phyloP scores from a whole-genome alignment of 1,140 invertebrate genomes.

The Ips typographus region DNA sequence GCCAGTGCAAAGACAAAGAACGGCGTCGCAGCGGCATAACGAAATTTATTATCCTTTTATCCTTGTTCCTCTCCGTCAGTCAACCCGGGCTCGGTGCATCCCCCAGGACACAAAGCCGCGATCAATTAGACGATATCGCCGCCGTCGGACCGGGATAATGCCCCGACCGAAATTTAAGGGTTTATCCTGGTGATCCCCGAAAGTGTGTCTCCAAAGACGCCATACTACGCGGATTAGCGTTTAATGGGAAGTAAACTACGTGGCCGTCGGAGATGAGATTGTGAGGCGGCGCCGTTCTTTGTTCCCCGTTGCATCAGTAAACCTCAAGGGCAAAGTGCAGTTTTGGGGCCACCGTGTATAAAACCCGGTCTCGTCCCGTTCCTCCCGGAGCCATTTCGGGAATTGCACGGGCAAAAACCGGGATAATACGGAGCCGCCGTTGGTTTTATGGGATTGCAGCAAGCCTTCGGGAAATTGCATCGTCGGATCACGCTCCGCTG shows the following conservation, averaged over 20 bases:
- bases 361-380: conserved; percentile 6
- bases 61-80: conserved; percentile 20
- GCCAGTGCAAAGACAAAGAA: conserved; percentile 19
- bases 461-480: conserved; percentile 33
- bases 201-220: neutral
- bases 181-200: conserved; percentile 14
- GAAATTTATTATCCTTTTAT: conserved; percentile 29
- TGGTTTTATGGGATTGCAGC: conserved; percentile 34
- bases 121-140: conserved; percentile 32
- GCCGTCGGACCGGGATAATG: conserved; percentile 18
- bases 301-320: neutral
- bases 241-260: neutral
- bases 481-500: conserved; percentile 29
- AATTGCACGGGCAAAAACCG: conserved; percentile 32
- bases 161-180: conserved; percentile 15
- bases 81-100: conserved; percentile 15
- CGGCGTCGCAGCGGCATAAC: conserved; percentile 7
- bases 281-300: too few species aligned
- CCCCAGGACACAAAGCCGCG: conserved; percentile 30
- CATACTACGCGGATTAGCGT: neutral
- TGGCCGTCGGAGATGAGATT: neutral
- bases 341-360: conserved; percentile 18
- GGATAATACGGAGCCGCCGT: conserved; percentile 34
- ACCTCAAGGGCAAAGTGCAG: neutral
- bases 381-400: conserved; percentile 33